Conservation (phyloP, 2,888 invertebrate genomes). For the Drepanosiphum platanoidis region DNA sequence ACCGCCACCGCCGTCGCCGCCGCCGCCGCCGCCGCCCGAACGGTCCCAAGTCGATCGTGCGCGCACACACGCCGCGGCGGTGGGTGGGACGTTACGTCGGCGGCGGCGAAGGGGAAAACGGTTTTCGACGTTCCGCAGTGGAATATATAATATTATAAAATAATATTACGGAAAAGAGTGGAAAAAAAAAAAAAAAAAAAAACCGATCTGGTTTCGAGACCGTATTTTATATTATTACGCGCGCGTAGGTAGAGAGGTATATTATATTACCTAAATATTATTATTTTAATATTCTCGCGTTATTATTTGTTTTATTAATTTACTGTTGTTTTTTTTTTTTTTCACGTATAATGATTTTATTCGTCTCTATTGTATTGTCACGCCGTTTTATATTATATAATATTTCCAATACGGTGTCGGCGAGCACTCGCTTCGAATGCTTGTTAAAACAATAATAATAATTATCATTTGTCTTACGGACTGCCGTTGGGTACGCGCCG, state of each 20-base stretch:
- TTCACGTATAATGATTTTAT: background rate
- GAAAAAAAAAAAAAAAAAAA: background rate
- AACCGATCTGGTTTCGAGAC: conserved; percentile 44
- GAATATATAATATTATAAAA: background rate
- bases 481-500: too few species aligned
- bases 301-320: background rate
- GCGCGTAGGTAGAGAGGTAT: too few species aligned
- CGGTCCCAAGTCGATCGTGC: conserved; percentile 59
- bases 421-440: too few species aligned
- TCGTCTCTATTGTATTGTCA: too few species aligned
- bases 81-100: background rate
- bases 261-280: too few species aligned
- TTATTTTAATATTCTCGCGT: background rate
- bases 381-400: too few species aligned
- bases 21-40: conserved; percentile 42
- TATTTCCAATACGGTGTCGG: too few species aligned
- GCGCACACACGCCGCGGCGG: background rate
- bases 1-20: conserved; percentile 54
- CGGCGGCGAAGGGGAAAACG: conserved; percentile 44
- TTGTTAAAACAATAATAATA: too few species aligned
- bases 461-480: too few species aligned
- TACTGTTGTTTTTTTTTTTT: background rate
- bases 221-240: background rate
- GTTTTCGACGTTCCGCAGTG: conserved; percentile 57
- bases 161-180: background rate